Evolutionary conservation across 2,113 vertebrate genomes (phyloP).

Genomic region (Oenanthe oenanthe): DNA sequence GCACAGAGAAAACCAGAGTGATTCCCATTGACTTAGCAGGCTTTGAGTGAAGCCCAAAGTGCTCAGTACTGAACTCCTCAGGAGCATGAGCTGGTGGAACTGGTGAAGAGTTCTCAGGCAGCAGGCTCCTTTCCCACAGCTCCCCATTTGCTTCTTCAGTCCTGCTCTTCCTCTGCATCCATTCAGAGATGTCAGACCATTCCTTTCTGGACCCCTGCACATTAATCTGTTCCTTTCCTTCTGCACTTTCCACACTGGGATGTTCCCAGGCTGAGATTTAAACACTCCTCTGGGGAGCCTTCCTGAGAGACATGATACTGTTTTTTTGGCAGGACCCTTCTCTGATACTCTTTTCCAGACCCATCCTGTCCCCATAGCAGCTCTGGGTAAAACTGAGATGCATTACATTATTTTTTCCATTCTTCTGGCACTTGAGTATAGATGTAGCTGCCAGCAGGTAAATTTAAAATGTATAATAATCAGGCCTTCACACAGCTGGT

Average conservation of each 20-base stretch:
- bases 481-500: slow-evolving; percentile 1
- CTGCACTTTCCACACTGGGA: neutral
- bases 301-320: neutral
- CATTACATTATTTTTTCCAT: neutral
- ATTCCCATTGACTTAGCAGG: slow-evolving; percentile 3
- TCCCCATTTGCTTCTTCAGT: neutral
- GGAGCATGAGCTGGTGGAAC: neutral
- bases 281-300: neutral
- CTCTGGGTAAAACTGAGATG: neutral
- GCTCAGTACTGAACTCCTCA: neutral
- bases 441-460: slow-evolving; percentile 45
- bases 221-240: neutral
- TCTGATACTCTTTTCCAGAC: neutral
- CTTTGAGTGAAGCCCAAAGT: neutral
- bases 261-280: neutral
- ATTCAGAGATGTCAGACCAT: neutral
- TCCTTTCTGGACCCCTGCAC: neutral
- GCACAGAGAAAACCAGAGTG: neutral
- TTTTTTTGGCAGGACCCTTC: neutral
- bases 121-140: neutral
- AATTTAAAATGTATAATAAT: slow-evolving; percentile 8
- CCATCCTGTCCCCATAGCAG: neutral
- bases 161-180: neutral
- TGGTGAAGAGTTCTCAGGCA: neutral
- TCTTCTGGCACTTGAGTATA: neutral